Conservation (phyloP, 2,888 invertebrate species). For the Eupithecia exiguata region DNA sequence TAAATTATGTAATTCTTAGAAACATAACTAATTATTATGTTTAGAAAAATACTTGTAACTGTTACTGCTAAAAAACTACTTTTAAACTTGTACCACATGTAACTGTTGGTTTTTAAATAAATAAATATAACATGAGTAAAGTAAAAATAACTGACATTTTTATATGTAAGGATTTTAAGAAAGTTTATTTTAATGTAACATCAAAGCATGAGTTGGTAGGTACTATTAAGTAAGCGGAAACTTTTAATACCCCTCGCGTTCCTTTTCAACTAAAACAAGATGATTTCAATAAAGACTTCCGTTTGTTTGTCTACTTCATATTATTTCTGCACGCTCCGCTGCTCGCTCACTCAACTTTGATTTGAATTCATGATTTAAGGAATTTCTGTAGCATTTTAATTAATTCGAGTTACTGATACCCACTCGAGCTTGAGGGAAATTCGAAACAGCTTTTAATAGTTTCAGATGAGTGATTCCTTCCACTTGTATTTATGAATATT, state of each 20-base stretch:
- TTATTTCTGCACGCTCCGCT: conserved; percentile 51
- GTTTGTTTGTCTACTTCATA: conserved; percentile 56
- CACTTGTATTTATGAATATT: conserved; percentile 8
- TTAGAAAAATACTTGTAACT: too few relatives aligned
- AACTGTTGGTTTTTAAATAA: not conserved
- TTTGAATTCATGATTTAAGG: conserved; percentile 46
- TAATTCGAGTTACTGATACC: conserved; percentile 39
- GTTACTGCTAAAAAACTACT: too few relatives aligned
- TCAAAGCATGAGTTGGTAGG: conserved; percentile 16
- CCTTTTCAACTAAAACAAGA: conserved; percentile 60
- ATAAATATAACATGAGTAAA: not conserved
- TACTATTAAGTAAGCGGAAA: conserved; percentile 38
- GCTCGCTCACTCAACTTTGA: conserved; percentile 49
- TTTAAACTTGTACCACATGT: not conserved
- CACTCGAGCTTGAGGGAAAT: conserved; percentile 21
- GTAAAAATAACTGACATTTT: not conserved
- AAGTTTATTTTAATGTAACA: conserved; percentile 25
- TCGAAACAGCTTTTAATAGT: conserved; percentile 21
- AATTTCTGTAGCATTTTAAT: conserved; percentile 44
- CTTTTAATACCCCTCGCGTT: conserved; percentile 54
- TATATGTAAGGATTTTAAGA: not conserved
- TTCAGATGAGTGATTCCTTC: conserved; percentile 7
- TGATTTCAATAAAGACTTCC: conserved; percentile 55
- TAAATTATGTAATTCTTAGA: not conserved
- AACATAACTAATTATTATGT: not conserved